Evolutionary conservation across 2,888 invertebrate genomes (phyloP).

Genomic region (Bhutanitis thaidina): DNA sequence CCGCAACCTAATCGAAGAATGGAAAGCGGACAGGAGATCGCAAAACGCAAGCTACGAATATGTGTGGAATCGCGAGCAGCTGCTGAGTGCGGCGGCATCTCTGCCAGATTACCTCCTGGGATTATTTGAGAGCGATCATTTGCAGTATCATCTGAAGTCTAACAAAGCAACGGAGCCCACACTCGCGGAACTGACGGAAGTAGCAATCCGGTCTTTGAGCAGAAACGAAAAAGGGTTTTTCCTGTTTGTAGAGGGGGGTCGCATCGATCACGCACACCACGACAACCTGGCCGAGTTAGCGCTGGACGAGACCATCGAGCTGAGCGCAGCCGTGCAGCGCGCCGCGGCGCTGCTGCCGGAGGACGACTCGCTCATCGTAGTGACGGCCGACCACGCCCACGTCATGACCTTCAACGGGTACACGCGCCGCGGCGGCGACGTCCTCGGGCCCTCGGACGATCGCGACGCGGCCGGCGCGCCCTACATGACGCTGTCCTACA

Average conservation of each 20-base stretch:
- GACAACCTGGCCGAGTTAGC: conserved; percentile 70
- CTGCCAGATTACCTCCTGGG: conserved; percentile 82
- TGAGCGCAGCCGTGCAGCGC: conserved; percentile 72
- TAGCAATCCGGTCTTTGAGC: conserved; percentile 82
- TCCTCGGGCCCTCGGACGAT: conserved; percentile 37
- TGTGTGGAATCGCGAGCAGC: conserved; percentile 78
- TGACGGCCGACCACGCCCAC: conserved; percentile 86
- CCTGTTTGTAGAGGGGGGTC: conserved; percentile 82
- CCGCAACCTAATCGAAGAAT: conserved; percentile 82
- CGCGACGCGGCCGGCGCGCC: conserved; percentile 58
- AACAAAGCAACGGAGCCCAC: conserved; percentile 33
- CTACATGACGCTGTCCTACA: conserved; percentile 77
- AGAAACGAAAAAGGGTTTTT: conserved; percentile 83
- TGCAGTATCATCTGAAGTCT: conserved; percentile 82
- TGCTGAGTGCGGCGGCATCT: conserved; percentile 55
- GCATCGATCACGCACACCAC: conserved; percentile 82
- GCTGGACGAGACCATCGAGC: conserved; percentile 81
- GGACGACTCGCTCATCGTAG: conserved; percentile 85
- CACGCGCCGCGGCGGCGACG: conserved; percentile 56
- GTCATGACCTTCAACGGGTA: conserved; percentile 83
- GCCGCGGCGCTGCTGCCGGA: conserved; percentile 46
- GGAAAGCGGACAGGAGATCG: conserved; percentile 72
- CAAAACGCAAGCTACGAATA: conserved; percentile 58
- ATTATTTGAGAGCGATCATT: conserved; percentile 80
- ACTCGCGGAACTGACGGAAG: conserved; percentile 50